phyloP scores from a whole-genome alignment of 2,888 invertebrate species.

The Eucera pruinosa region DNA sequence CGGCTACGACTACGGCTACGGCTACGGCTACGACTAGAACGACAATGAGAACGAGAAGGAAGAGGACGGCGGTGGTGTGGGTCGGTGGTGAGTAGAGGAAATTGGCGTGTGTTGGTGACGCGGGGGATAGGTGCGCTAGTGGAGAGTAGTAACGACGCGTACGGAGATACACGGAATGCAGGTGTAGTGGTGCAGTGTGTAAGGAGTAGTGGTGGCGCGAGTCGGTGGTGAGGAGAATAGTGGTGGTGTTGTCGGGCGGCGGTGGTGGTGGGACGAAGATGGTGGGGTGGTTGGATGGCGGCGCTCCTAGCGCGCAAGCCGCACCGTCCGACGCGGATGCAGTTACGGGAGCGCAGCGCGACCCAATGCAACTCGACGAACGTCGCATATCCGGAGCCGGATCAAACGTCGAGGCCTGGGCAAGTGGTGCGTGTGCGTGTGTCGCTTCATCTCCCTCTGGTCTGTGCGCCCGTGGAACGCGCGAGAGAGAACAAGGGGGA shows the following conservation, averaged over 20 bases:
- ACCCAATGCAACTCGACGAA: constrained; percentile 82
- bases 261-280: constrained; percentile 65
- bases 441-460: constrained; percentile 66
- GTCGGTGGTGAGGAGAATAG: constrained; percentile 47
- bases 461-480: constrained; percentile 60
- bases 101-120: constrained; percentile 52
- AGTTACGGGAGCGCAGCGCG: constrained; percentile 85
- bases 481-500: constrained; percentile 54
- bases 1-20: neutral
- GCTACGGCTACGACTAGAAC: constrained; percentile 1
- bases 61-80: constrained; percentile 35
- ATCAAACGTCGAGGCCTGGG: constrained; percentile 75
- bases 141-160: neutral
- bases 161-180: constrained; percentile 29
- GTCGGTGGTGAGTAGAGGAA: constrained; percentile 53
- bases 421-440: constrained; percentile 72
- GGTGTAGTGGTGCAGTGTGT: constrained; percentile 36
- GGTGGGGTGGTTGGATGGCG: constrained; percentile 80
- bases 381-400: constrained; percentile 78
- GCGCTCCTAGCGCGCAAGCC: constrained; percentile 83
- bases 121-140: constrained; percentile 29
- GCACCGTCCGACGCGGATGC: constrained; percentile 83
- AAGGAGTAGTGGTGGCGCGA: constrained; percentile 41
- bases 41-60: constrained; percentile 32
- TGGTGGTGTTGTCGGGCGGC: constrained; percentile 51